Percentiles rank a stretch among this genome's conserved stretches.
Conservation (phyloP, 2,797 vertebrate species). For the Myripristis jacobus region DNA sequence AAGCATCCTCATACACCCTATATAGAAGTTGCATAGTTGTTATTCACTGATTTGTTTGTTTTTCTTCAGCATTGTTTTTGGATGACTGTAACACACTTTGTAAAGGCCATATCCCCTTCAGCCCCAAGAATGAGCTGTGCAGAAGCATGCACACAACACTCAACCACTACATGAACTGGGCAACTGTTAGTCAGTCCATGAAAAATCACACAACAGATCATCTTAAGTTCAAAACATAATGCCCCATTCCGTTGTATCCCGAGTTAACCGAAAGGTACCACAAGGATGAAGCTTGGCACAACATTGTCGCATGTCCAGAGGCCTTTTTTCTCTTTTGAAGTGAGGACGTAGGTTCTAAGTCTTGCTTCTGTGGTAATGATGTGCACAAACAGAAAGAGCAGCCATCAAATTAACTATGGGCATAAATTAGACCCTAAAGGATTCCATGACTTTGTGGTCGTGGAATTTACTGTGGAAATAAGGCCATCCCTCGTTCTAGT, state of each 20-base stretch:
- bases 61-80: not conserved
- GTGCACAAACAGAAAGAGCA: constrained; percentile 10
- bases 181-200: constrained; percentile 20
- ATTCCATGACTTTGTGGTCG: too few species aligned
- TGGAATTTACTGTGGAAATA: too few species aligned
- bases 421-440: too few species aligned
- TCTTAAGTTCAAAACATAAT: constrained; percentile 20
- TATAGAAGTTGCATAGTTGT: too few species aligned
- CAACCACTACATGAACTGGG: not conserved
- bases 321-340: not conserved
- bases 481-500: too few species aligned
- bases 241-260: constrained; percentile 16
- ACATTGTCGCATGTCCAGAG: not conserved
- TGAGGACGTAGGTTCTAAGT: not conserved
- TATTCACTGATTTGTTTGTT: not conserved
- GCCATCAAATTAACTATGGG: not conserved
- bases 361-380: not conserved
- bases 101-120: constrained; percentile 11
- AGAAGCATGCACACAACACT: constrained; percentile 9
- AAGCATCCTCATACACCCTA: too few species aligned
- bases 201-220: constrained; percentile 27
- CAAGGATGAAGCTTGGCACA: not conserved
- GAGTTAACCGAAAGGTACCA: constrained; percentile 24
- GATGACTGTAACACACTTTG: constrained; percentile 5
- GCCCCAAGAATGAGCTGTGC: not conserved